Evolutionary conservation across 2,113 vertebrate genomes (phyloP).

Genomic region (Raja brachyura): DNA sequence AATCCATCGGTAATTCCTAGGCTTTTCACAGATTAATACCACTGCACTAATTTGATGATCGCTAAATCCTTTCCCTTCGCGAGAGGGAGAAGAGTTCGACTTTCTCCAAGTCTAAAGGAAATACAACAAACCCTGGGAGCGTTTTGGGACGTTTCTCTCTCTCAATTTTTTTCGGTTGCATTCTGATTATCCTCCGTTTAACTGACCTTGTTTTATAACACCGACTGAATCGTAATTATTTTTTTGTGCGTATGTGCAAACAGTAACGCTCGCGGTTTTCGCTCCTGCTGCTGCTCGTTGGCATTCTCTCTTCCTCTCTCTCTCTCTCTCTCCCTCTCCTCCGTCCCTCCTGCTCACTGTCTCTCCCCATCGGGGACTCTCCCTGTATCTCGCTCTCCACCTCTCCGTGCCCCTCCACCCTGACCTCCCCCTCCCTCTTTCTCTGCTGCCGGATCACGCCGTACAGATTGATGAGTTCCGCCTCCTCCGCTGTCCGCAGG

Average conservation of each 20-base stretch:
- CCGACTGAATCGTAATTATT: constrained; percentile 45
- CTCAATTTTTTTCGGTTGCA: constrained; percentile 53
- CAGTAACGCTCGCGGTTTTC: constrained; percentile 42
- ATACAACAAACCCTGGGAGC: background rate
- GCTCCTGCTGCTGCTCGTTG: constrained; percentile 33
- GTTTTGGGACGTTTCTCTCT: constrained; percentile 9
- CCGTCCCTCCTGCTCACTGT: background rate
- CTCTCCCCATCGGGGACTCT: background rate
- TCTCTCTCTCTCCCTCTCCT: constrained; percentile 43
- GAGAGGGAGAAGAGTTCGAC: background rate
- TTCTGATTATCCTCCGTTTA: constrained; percentile 82
- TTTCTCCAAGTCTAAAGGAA: constrained; percentile 25
- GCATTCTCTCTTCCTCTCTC: constrained; percentile 47
- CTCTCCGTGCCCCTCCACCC: background rate
- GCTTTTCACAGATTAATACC: constrained; percentile 96
- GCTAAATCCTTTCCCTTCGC: constrained; percentile 89
- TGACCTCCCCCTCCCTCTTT: background rate
- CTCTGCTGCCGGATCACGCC: background rate
- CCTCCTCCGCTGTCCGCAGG: constrained; percentile 57
- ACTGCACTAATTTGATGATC: constrained; percentile 91
- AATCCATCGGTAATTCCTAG: constrained; percentile 95
- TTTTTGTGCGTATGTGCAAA: constrained; percentile 50
- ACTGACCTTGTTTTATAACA: constrained; percentile 73
- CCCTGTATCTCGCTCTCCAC: no score
- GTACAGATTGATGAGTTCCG: constrained; percentile 45